Percentiles rank a stretch among this genome's conserved stretches.
Conservation (phyloP, 30 jellyfish, hydroid and myxozoan species). For the Hydra vulgaris region DNA sequence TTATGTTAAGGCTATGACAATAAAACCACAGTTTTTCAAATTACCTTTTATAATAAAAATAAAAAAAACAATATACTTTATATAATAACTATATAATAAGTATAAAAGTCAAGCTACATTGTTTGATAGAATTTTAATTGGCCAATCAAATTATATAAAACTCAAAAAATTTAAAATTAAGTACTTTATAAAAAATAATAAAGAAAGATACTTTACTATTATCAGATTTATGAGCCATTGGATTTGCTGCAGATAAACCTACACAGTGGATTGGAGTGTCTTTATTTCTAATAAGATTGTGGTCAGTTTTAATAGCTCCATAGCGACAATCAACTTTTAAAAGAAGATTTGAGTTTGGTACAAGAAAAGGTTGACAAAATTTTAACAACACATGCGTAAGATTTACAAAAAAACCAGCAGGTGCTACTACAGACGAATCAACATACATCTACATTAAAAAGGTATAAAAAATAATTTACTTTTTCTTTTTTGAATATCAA, state of each 20-base stretch:
- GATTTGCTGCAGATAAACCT: conserved; percentile 46
- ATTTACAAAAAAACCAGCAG: conserved; percentile 75
- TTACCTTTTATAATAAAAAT: no score
- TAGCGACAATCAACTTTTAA: conserved; percentile 58
- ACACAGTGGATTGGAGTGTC: conserved; percentile 52
- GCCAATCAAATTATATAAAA: no score
- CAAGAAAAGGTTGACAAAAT: conserved; percentile 63
- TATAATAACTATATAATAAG: no score
- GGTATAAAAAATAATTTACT: background rate
- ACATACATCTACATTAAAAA: conserved; percentile 1
- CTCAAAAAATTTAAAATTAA: no score
- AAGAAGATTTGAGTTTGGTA: conserved; percentile 31
- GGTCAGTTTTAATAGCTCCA: conserved; percentile 46
- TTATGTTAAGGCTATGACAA: no score
- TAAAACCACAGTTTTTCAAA: no score
- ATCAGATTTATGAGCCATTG: conserved; percentile 59
- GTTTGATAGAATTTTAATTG: no score
- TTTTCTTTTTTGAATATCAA: no score
- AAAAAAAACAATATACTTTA: no score
- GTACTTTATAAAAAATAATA: no score
- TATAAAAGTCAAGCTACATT: no score
- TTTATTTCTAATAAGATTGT: conserved; percentile 36
- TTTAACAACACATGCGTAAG: conserved; percentile 55
- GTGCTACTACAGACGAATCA: conserved; percentile 26
- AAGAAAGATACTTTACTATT: conserved; percentile 24